Evolutionary conservation across 1,140 invertebrate species (phyloP).

Genomic region (Philotrypesis tridentata): DNA sequence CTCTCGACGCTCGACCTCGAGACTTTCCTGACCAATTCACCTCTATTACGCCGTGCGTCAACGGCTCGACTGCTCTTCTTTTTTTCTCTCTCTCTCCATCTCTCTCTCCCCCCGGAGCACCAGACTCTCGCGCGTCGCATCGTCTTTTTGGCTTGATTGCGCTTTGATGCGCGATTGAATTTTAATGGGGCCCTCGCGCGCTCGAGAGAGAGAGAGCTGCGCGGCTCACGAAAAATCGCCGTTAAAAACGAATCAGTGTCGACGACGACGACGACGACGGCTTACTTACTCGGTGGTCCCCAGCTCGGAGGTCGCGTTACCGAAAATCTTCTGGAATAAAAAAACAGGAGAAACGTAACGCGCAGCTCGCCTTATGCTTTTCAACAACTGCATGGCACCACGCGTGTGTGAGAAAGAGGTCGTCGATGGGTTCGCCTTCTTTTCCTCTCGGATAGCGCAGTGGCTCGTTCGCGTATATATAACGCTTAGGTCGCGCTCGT

Average conservation of each 20-base stretch:
- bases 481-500: not conserved
- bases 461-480: too few species aligned
- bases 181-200: not conserved
- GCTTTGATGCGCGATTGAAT: not conserved
- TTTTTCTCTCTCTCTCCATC: not conserved
- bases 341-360: not conserved
- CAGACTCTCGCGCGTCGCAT: not conserved
- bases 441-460: not conserved
- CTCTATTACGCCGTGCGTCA: not conserved
- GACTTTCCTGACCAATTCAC: not conserved
- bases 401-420: conserved; percentile 12
- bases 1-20: not conserved
- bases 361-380: not conserved
- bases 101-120: too few species aligned
- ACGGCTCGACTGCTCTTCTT: too few species aligned
- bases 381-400: not conserved
- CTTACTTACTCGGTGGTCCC: too few species aligned
- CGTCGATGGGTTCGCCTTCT: not conserved
- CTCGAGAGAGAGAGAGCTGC: not conserved
- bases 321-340: too few species aligned
- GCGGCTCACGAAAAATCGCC: not conserved
- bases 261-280: too few species aligned
- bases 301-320: too few species aligned
- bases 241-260: not conserved
- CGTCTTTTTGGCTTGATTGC: not conserved